Evolutionary conservation across 2,113 vertebrate species (phyloP).

Genomic region (Arenaria interpres): DNA sequence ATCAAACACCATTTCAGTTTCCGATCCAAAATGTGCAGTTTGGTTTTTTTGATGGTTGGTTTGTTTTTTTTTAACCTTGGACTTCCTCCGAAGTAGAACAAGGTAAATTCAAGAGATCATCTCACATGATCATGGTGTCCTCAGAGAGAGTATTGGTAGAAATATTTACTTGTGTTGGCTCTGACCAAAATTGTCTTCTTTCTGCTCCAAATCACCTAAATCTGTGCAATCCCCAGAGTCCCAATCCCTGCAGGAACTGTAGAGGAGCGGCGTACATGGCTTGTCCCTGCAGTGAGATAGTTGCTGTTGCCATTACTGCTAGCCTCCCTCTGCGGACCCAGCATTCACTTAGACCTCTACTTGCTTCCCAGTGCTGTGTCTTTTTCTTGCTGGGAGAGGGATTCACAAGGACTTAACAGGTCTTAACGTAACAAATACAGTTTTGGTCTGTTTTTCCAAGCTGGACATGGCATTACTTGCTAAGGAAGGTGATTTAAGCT

Average conservation of each 20-base stretch:
- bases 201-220: neutral
- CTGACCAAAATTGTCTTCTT: neutral
- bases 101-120: neutral
- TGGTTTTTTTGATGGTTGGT: neutral
- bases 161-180: neutral
- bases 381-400: neutral
- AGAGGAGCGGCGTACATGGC: fast-evolving
- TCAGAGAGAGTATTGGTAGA: fast-evolving
- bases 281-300: neutral
- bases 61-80: neutral
- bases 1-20: neutral
- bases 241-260: neutral
- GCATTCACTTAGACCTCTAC: neutral
- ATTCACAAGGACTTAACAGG: neutral
- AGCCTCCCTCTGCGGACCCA: neutral
- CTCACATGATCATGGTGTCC: neutral
- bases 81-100: neutral
- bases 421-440: neutral
- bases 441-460: neutral
- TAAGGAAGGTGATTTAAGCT: neutral
- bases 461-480: neutral
- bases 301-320: neutral
- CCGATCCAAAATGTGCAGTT: neutral
- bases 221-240: neutral
- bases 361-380: neutral